Conservation (phyloP, 2,888 invertebrate genomes). For the Dimorphilus gyrociliatus region DNA sequence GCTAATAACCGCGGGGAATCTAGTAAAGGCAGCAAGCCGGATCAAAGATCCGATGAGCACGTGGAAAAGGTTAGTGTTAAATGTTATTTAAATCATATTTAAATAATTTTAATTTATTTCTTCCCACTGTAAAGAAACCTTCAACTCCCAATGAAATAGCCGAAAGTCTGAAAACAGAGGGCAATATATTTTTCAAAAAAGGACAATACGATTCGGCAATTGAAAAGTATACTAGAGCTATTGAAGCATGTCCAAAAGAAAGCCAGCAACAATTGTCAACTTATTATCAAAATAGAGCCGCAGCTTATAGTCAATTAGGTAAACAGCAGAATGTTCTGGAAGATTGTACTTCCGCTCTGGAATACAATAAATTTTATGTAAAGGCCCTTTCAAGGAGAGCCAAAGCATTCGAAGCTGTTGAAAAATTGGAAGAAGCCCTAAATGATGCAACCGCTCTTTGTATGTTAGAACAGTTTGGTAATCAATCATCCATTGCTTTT, state of each 20-base stretch:
- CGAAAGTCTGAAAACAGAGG: no score
- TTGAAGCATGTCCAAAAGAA: slow-evolving; percentile 40
- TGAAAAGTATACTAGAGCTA: slow-evolving; percentile 40
- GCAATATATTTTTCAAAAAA: slow-evolving; percentile 40
- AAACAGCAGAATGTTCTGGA: slow-evolving; percentile 59
- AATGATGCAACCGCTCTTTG: slow-evolving; percentile 82
- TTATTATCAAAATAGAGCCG: slow-evolving; percentile 88
- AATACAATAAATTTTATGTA: slow-evolving; percentile 64
- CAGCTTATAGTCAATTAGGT: slow-evolving; percentile 74
- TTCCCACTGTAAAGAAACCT: no score
- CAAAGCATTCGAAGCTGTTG: slow-evolving; percentile 52
- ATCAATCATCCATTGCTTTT: slow-evolving; percentile 57
- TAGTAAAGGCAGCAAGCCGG: slow-evolving; percentile 1
- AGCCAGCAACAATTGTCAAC: slow-evolving; percentile 61
- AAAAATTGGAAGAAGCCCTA: slow-evolving; percentile 59
- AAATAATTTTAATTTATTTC: no score
- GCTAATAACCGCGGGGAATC: background rate
- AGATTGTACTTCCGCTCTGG: slow-evolving; percentile 69
- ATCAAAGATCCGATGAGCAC: background rate
- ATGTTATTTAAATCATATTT: no score
- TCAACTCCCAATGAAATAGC: no score
- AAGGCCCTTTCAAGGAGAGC: slow-evolving; percentile 66
- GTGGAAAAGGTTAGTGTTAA: background rate
- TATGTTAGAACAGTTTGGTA: slow-evolving; percentile 71
- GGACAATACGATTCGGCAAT: slow-evolving; percentile 40